Evolutionary conservation across 2,113 vertebrate genomes (phyloP).

Genomic region (Pagrus major): DNA sequence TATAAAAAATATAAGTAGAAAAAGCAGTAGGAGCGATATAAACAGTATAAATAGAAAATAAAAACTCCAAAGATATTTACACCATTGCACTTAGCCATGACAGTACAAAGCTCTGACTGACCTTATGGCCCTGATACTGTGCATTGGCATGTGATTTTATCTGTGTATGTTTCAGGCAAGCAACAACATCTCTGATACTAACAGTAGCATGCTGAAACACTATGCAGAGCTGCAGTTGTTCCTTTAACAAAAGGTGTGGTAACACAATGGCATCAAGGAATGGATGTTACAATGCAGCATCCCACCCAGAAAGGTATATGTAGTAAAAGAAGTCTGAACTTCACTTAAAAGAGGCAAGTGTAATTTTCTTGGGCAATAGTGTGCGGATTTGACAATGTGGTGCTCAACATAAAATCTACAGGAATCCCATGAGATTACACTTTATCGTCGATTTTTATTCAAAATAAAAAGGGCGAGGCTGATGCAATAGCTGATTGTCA

Average conservation of each 20-base stretch:
- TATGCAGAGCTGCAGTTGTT: background rate
- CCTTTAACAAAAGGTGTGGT: background rate
- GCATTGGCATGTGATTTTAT: background rate
- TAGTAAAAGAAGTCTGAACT: background rate
- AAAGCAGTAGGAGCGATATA: no score
- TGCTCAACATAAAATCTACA: background rate
- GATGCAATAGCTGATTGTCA: background rate
- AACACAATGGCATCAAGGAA: background rate
- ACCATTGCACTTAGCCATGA: no score
- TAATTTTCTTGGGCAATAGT: background rate
- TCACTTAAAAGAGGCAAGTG: background rate
- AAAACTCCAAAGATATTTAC: no score
- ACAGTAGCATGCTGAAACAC: background rate
- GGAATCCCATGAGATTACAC: background rate
- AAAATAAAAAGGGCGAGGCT: background rate
- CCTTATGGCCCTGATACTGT: background rate
- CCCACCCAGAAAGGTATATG: background rate
- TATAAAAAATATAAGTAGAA: no score
- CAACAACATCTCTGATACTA: background rate
- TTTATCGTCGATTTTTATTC: background rate
- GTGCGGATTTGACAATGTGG: background rate
- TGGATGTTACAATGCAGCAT: background rate
- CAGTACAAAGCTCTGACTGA: background rate
- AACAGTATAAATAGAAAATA: no score
- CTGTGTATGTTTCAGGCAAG: no score